A percentile compares a stretch with the other conserved stretches of the same genome.
phyloP scores from a whole-genome alignment of 2,113 vertebrate species.

The Rhynchomys soricoides region DNA sequence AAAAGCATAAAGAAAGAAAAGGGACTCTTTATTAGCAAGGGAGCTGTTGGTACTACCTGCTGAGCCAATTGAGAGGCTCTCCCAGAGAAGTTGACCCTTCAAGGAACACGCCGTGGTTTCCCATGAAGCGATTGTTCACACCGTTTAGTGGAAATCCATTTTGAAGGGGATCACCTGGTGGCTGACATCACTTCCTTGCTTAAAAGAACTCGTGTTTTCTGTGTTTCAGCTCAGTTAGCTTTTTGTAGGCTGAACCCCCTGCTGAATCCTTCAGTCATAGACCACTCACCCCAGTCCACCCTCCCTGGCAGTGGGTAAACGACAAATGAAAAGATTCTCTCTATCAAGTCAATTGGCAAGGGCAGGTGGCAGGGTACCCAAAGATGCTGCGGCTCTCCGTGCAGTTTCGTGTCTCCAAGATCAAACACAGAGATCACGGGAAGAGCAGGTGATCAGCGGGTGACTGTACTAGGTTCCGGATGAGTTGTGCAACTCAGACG shows the following conservation, averaged over 20 bases:
- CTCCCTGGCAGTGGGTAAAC: conserved; percentile 79
- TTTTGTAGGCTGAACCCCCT: conserved; percentile 76
- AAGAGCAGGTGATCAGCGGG: conserved; percentile 81
- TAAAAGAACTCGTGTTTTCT: conserved; percentile 76
- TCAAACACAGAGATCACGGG: conserved; percentile 79
- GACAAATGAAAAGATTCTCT: conserved; percentile 79
- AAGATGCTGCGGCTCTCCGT: conserved; percentile 74
- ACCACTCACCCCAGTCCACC: conserved; percentile 67
- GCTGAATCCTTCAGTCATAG: conserved; percentile 79
- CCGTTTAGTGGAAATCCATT: conserved; percentile 72
- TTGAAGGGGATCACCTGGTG: conserved; percentile 74
- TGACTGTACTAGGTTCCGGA: conserved; percentile 66
- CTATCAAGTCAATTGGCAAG: conserved; percentile 74
- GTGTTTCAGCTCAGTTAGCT: conserved; percentile 74
- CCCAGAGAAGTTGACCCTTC: conserved; percentile 72
- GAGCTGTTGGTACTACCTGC: conserved; percentile 73
- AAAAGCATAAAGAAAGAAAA: not conserved
- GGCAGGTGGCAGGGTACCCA: conserved; percentile 77
- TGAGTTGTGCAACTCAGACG: conserved; percentile 75
- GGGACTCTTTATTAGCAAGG: conserved; percentile 70
- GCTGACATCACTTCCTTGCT: conserved; percentile 80
- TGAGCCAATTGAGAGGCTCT: conserved; percentile 70
- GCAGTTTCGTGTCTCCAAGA: conserved; percentile 79
- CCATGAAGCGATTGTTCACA: conserved; percentile 78
- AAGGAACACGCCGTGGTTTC: conserved; percentile 70